Conservation (phyloP, 1,140 invertebrate species). For the Lethocerus indicus region DNA sequence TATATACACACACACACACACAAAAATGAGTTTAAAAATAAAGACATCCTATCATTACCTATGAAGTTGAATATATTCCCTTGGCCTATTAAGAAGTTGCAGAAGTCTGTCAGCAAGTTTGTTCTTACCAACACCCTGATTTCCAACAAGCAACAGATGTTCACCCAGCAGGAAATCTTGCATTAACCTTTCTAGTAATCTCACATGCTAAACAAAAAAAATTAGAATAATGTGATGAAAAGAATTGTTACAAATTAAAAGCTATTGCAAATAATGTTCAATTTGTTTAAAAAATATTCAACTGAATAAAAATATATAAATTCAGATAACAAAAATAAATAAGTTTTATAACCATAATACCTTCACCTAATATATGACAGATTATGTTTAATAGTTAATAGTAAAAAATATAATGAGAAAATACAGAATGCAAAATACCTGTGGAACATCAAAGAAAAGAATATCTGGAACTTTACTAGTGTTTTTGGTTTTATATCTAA, state of each 20-base stretch:
- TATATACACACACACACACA: too few species aligned
- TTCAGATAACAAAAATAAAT: slow-evolving; percentile 1
- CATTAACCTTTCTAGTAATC: slow-evolving; percentile 65
- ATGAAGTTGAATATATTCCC: slow-evolving; percentile 93
- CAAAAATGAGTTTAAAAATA: slow-evolving; percentile 1
- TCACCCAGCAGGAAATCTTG: slow-evolving; percentile 84
- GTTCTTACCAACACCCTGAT: slow-evolving; percentile 90
- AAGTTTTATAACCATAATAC: too few species aligned
- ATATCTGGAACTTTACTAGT: slow-evolving; percentile 83
- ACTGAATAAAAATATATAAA: background rate
- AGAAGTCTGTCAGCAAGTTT: slow-evolving; percentile 89
- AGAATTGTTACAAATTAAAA: background rate
- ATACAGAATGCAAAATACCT: slow-evolving; percentile 27
- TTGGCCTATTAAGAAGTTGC: slow-evolving; percentile 69
- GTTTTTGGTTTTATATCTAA: slow-evolving; percentile 46
- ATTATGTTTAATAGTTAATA: background rate
- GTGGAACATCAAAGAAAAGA: slow-evolving; percentile 84
- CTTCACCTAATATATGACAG: too few species aligned
- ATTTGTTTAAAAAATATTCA: background rate
- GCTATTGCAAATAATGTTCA: background rate
- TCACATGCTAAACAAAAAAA: slow-evolving; percentile 50
- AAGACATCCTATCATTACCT: slow-evolving; percentile 25
- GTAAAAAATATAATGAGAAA: background rate
- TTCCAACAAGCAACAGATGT: slow-evolving; percentile 85
- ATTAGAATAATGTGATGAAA: slow-evolving; percentile 52